phyloP scores from a whole-genome alignment of 2,888 invertebrate species.

The Melitaea athalia region DNA sequence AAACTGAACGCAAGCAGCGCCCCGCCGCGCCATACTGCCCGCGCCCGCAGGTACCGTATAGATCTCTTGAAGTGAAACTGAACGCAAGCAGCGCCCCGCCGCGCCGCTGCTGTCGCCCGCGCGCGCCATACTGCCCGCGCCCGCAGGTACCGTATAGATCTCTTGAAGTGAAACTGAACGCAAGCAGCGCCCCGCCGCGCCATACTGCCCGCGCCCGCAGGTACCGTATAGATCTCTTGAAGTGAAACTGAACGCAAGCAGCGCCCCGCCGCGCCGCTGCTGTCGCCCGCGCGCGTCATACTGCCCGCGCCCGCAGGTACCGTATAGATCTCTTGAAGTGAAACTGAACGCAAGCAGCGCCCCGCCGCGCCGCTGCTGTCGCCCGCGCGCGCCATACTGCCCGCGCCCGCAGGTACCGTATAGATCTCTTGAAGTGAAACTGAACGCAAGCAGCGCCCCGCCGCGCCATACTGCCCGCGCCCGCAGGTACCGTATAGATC shows the following conservation, averaged over 20 bases:
- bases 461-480: too few species aligned
- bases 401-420: too few species aligned
- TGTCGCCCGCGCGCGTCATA: conserved; percentile 48
- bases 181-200: conserved; percentile 93
- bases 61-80: too few species aligned
- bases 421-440: too few species aligned
- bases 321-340: too few species aligned
- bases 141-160: too few species aligned
- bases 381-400: conserved; percentile 16
- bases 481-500: too few species aligned
- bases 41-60: too few species aligned
- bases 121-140: conserved; percentile 41
- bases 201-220: conserved; percentile 59
- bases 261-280: conserved; percentile 88
- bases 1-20: conserved; percentile 92
- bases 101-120: conserved; percentile 83
- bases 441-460: too few species aligned
- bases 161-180: conserved; percentile 90
- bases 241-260: conserved; percentile 93
- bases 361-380: conserved; percentile 87
- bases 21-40: conserved; percentile 86
- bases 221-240: too few species aligned
- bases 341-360: conserved; percentile 92
- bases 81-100: conserved; percentile 94
- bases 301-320: conserved; percentile 37